A percentile compares a stretch with the other conserved stretches of the same genome.
phyloP scores from a whole-genome alignment of 53 echinoderm and acorn worm species.

The Zoroaster sp. region DNA sequence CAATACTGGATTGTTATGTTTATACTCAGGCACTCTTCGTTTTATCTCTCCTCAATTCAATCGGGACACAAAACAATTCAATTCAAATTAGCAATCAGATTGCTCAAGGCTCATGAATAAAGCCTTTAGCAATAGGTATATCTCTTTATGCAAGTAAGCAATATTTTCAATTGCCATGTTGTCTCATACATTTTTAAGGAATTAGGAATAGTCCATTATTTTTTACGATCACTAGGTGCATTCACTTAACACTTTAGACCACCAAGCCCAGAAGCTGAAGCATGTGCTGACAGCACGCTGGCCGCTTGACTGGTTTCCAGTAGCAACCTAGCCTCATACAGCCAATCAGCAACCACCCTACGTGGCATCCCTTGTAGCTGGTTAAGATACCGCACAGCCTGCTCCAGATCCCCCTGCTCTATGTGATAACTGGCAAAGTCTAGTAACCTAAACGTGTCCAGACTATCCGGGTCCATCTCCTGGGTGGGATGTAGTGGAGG shows the following conservation, averaged over 20 bases:
- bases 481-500: conserved; percentile 64
- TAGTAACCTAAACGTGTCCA: conserved; percentile 85
- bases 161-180: not conserved
- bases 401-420: conserved; percentile 87
- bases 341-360: conserved; percentile 87
- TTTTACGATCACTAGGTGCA: not conserved
- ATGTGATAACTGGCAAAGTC: conserved; percentile 79
- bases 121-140: not conserved
- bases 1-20: no score
- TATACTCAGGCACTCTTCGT: no score
- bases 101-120: no score
- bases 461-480: conserved; percentile 55
- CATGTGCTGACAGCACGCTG: conserved; percentile 79
- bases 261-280: conserved; percentile 88
- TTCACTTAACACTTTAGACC: conserved; percentile 75
- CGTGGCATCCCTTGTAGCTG: conserved; percentile 89
- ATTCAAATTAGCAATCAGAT: no score
- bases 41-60: no score
- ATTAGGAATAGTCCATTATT: not conserved
- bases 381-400: conserved; percentile 86
- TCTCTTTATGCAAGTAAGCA: not conserved
- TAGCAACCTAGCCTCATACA: conserved; percentile 87
- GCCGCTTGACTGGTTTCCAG: conserved; percentile 93
- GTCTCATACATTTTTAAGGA: not conserved
- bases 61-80: no score